Base-by-base conservation (phyloP, 2,113 vertebrate genomes). In the Channa maculata region DNA sequence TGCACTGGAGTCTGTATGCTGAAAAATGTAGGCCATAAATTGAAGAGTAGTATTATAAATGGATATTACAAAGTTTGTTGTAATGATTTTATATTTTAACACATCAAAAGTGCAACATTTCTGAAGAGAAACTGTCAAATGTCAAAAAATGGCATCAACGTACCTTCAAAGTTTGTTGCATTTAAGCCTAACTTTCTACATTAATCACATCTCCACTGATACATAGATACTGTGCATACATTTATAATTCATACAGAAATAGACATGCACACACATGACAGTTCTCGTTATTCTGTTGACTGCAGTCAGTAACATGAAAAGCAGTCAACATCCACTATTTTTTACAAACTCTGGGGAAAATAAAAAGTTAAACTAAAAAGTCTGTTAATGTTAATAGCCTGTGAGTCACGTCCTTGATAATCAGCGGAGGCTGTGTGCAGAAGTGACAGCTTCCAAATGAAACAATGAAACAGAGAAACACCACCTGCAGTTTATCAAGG, bases 391-490 rank as follows among this genome's bases (percentile, higher is more conserved):
- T 12, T 59, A 48, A 8, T 10, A 14, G 34, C 61, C 37, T 77
- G 71, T 37, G 63, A 77, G 41, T 41, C 10, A 8, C 61, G 54
- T 74, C 55, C 64, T 79, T 75, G 68, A 80, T 52, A 55, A 15
- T 66, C 72, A 67, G 81, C 60, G 52, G 48, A 55, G 62, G 44
- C 65, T 34, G 41, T 69, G 48, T 77, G 73, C 75, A 59, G 71
- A 55, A 33, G 65, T 73, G 70, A 76, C 50, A n/a, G 72, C 51
- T 74, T 77, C 80, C 79, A 71, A 51, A 65, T 74, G 14, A 59
- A 68, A 53, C 4, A 51, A 65, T 74, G 14, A 59, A 68, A 53
- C 4, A 69, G 62, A 82, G 65, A 65, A 82, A 60, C 70, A 59
- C 52, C 66, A 71, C 78, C 67, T 79, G 60, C 50, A 54, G 55